A percentile compares a stretch with the other conserved stretches of the same genome.
Conservation (phyloP, 2,888 invertebrate genomes). For the Adineta ricciae region DNA sequence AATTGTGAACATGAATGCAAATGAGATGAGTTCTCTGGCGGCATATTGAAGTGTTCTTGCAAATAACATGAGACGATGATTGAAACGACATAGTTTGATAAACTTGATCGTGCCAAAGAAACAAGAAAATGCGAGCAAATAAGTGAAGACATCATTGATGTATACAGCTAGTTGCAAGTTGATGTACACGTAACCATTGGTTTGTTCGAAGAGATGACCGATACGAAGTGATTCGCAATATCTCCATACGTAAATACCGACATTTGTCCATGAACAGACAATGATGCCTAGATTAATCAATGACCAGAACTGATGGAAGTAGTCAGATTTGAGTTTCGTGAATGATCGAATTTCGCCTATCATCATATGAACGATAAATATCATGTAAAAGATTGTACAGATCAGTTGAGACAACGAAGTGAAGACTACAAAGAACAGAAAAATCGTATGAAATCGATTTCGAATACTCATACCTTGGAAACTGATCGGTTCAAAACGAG, state of each 20-base stretch:
- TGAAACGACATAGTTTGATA: conserved; percentile 22
- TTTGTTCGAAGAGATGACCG: conserved; percentile 22
- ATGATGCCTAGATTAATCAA: conserved; percentile 21
- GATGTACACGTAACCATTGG: conserved; percentile 24
- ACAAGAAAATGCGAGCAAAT: background rate
- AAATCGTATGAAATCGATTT: too few relatives aligned
- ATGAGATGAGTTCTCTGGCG: background rate
- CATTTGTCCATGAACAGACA: conserved; percentile 20
- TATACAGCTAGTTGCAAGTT: conserved; percentile 19
- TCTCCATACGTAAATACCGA: conserved; percentile 22
- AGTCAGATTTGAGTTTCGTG: background rate
- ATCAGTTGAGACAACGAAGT: too few relatives aligned
- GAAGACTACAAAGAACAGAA: background rate
- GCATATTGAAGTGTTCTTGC: conserved; percentile 20
- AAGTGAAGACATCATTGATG: background rate
- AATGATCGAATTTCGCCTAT: background rate
- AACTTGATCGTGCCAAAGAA: conserved; percentile 17
- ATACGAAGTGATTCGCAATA: conserved; percentile 6
- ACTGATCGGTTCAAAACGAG: conserved; percentile 4
- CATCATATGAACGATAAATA: conserved; percentile 25
- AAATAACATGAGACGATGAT: conserved; percentile 16
- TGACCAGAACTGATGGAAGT: conserved; percentile 23
- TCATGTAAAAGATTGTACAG: too few relatives aligned
- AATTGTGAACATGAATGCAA: conserved; percentile 8
- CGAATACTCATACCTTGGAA: too few relatives aligned